These are phyloP conservation scores for Bimastos eiseni DNA, from an alignment of 2,888 invertebrate species.

Conservation along the genomic window DNA sequence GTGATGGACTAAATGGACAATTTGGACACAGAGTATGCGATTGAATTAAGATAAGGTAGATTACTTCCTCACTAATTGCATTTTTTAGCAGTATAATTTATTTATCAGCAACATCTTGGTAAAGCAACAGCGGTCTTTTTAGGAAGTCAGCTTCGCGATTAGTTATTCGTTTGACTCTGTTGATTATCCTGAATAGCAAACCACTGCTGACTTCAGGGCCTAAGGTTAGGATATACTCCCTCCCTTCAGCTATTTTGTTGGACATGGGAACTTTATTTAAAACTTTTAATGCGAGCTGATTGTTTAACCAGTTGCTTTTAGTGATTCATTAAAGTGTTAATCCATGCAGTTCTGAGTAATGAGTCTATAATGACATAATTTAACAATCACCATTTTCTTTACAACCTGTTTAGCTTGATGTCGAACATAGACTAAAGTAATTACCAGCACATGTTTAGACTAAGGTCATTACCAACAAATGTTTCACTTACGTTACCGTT, in stretches of 20 bases:
- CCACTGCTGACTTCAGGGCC: neutral
- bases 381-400: neutral
- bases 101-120: neutral
- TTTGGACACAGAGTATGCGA: neutral
- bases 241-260: neutral
- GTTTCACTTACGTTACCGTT: slow-evolving; percentile 66
- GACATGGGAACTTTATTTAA: neutral
- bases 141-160: too few species aligned
- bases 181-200: neutral
- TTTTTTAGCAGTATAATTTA: neutral
- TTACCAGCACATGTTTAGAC: neutral
- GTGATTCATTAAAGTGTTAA: too few species aligned
- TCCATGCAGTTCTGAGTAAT: neutral
- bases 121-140: neutral
- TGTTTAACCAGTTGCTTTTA: too few species aligned
- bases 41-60: neutral
- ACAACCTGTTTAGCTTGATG: neutral
- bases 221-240: neutral
- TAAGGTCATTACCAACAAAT: neutral
- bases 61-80: neutral
- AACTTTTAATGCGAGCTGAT: too few species aligned
- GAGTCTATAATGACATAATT: too few species aligned
- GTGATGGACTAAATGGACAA: neutral
- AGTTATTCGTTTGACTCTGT: neutral
- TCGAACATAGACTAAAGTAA: neutral